These are phyloP conservation scores for Protula sp. DNA, from an alignment of 2,888 invertebrate genomes.

Conservation along the genomic window DNA sequence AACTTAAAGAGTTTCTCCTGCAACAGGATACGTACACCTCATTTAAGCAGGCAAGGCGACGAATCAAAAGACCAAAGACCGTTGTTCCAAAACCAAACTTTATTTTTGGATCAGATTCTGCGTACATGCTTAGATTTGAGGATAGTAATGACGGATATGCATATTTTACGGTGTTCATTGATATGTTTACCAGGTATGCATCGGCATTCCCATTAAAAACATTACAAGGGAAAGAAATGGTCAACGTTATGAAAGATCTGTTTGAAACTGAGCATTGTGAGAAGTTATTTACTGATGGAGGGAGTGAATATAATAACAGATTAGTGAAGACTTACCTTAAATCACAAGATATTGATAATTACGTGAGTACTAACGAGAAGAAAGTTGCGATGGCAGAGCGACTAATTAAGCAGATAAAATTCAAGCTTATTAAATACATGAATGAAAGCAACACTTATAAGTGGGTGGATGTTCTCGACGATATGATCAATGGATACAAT, in stretches of 20 bases:
- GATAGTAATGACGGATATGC: too few relatives aligned
- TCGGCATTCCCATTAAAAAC: constrained; percentile 5
- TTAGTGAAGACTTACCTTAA: not conserved
- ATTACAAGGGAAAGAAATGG: not conserved
- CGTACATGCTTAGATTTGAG: too few relatives aligned
- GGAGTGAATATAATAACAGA: not conserved
- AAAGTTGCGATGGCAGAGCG: not conserved
- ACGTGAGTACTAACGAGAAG: not conserved
- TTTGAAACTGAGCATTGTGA: not conserved
- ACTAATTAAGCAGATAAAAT: not conserved
- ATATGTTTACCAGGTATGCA: too few relatives aligned
- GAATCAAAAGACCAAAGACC: not conserved
- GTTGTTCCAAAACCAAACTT: not conserved
- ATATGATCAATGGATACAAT: not conserved
- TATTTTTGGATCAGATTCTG: not conserved
- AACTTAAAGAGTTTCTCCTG: not conserved
- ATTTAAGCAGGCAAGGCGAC: not conserved
- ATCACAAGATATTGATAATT: not conserved
- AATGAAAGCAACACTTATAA: not conserved
- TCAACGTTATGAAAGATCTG: not conserved
- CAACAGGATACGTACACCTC: not conserved
- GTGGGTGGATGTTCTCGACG: not conserved
- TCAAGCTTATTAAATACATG: not conserved
- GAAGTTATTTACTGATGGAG: not conserved
- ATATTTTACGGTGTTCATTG: too few relatives aligned